Conservation (phyloP, 1,140 invertebrate species). For the Drosophila grimshawi region DNA sequence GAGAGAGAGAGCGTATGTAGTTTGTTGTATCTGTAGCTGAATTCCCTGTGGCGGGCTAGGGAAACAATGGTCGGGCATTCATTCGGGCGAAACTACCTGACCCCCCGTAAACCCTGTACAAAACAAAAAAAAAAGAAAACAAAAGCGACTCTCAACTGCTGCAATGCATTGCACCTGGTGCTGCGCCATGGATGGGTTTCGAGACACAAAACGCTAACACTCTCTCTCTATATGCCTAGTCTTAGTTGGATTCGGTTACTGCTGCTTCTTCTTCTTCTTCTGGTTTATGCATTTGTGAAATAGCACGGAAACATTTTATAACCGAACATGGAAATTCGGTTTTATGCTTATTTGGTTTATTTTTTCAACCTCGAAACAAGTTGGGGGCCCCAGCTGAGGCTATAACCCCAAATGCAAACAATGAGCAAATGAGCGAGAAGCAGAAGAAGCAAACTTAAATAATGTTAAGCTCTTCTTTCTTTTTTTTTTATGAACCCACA, state of each 20-base stretch:
- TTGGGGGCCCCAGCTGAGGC: constrained; percentile 44
- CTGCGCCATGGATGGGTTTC: constrained; percentile 8
- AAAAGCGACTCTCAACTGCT: constrained; percentile 47
- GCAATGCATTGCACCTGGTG: constrained; percentile 70
- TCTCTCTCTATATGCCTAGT: constrained; percentile 15
- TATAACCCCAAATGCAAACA: constrained; percentile 14
- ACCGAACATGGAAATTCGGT: constrained; percentile 71
- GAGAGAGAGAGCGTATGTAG: constrained; percentile 4
- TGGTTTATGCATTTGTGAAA: constrained; percentile 77
- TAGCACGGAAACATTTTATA: constrained; percentile 70
- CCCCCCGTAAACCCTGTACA: constrained; percentile 40
- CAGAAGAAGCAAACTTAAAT: constrained; percentile 58
- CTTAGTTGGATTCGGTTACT: constrained; percentile 30
- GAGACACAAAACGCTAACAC: constrained; percentile 1
- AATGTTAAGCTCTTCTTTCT: constrained; percentile 63
- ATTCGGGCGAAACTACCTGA: constrained; percentile 73
- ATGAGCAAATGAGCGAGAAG: constrained; percentile 6
- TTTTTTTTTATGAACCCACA: constrained; percentile 59
- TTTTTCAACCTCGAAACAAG: constrained; percentile 70
- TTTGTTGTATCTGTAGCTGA: constrained; percentile 34
- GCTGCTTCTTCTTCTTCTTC: constrained; percentile 10
- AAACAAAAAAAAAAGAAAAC: constrained; percentile 57
- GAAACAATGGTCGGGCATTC: constrained; percentile 72
- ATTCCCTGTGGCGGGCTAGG: constrained; percentile 28
- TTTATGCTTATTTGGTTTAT: constrained; percentile 57